Evolutionary conservation across 2,797 vertebrate species (phyloP).

Genomic region (Micrastur ruficollis): DNA sequence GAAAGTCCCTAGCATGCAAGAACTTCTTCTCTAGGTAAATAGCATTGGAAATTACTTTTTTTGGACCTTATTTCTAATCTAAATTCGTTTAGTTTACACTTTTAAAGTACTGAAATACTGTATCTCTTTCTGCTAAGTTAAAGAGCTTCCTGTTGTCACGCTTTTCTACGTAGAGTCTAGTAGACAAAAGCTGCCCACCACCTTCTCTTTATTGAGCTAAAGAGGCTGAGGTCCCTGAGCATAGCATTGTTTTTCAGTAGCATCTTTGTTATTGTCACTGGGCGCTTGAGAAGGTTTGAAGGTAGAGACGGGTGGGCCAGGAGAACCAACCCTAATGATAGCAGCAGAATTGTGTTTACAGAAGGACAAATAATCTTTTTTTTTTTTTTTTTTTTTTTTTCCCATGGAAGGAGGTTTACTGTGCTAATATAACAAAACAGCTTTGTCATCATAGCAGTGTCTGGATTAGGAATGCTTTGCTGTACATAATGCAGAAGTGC

Average conservation of each 20-base stretch:
- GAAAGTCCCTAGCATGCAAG: neutral
- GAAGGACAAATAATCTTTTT: neutral
- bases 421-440: neutral
- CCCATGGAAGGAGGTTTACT: fast-evolving
- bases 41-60: neutral
- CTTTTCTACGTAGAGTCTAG: neutral
- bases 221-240: neutral
- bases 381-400: neutral
- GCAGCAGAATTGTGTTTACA: neutral
- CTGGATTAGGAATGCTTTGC: neutral
- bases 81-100: neutral
- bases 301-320: neutral
- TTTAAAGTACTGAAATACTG: neutral
- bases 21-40: neutral
- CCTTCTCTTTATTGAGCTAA: neutral
- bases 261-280: fast-evolving
- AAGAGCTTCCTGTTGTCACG: neutral
- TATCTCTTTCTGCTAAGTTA: neutral
- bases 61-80: neutral
- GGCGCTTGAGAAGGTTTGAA: neutral
- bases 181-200: neutral
- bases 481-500: neutral
- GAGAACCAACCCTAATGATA: fast-evolving
- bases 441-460: neutral
- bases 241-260: neutral